phyloP scores from a whole-genome alignment of 1,140 invertebrate species.

The Goniozus legneri region DNA sequence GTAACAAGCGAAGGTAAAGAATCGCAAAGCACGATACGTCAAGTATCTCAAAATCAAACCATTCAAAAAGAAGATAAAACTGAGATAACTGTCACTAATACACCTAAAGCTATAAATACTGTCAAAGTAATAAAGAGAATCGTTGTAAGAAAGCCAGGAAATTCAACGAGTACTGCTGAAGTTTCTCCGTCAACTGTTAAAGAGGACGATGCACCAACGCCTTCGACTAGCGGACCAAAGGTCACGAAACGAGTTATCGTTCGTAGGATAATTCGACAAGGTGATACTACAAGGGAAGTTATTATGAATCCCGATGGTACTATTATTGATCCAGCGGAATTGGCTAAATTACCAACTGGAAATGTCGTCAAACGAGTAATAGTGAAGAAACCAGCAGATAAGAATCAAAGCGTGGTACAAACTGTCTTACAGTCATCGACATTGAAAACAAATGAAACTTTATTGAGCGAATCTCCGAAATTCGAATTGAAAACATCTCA shows the following conservation, averaged over 20 bases:
- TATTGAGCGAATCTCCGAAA: conserved; percentile 25
- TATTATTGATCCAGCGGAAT: conserved; percentile 46
- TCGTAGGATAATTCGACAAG: conserved; percentile 48
- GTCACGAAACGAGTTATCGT: conserved; percentile 47
- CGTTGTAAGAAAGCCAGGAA: conserved; percentile 40
- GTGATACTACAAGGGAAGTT: conserved; percentile 46
- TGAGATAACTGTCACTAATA: background rate
- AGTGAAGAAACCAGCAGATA: conserved; percentile 43
- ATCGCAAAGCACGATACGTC: conserved; percentile 1
- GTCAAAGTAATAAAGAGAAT: conserved; percentile 51
- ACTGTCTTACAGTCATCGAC: conserved; percentile 29
- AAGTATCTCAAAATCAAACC: conserved; percentile 8
- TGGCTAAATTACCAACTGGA: conserved; percentile 48
- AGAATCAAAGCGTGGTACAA: conserved; percentile 34
- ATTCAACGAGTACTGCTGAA: conserved; percentile 16
- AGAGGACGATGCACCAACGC: background rate
- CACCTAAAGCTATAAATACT: conserved; percentile 35
- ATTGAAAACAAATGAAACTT: conserved; percentile 16
- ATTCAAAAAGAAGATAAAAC: conserved; percentile 36
- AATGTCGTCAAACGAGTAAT: conserved; percentile 53
- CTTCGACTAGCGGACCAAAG: conserved; percentile 27
- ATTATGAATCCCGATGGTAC: conserved; percentile 53
- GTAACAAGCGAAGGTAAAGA: conserved; percentile 34
- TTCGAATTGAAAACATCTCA: conserved; percentile 46
- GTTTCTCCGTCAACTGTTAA: background rate